Conservation (phyloP, 2,113 vertebrate species). For the Antechinus flavipes region DNA sequence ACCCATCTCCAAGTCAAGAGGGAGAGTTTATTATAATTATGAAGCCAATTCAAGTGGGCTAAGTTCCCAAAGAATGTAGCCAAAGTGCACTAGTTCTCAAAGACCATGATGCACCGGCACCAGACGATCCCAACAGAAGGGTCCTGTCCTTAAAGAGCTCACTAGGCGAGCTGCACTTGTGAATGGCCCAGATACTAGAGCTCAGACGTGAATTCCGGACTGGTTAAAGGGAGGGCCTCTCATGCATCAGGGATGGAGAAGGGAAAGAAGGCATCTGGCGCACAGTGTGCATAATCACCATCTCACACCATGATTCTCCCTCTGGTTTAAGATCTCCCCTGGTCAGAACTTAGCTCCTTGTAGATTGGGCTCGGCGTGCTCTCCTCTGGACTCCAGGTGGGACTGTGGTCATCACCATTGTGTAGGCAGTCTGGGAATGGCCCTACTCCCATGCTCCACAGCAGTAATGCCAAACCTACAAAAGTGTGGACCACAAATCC, state of each 20-base stretch:
- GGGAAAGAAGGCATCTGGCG: no score
- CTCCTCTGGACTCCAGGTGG: background rate
- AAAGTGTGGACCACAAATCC: no score
- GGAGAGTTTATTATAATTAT: no score
- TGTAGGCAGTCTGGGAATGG: background rate
- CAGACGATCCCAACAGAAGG: background rate
- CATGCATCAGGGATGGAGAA: background rate
- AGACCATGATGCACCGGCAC: background rate
- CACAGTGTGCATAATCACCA: no score
- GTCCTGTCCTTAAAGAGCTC: no score
- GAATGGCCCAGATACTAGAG: background rate
- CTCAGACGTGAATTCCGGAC: background rate
- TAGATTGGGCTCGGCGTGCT: background rate
- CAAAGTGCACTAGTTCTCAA: no score
- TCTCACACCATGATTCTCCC: background rate
- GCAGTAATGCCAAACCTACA: background rate
- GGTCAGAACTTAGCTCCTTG: background rate
- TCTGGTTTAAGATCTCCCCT: background rate
- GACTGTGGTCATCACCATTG: background rate
- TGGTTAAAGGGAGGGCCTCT: background rate
- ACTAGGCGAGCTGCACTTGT: background rate
- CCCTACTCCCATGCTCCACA: background rate
- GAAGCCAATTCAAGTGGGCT: no score
- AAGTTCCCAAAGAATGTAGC: no score
- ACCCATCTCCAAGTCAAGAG: no score